phyloP scores from a whole-genome alignment of 2,797 vertebrate genomes.

The Holocentrus rufus region DNA sequence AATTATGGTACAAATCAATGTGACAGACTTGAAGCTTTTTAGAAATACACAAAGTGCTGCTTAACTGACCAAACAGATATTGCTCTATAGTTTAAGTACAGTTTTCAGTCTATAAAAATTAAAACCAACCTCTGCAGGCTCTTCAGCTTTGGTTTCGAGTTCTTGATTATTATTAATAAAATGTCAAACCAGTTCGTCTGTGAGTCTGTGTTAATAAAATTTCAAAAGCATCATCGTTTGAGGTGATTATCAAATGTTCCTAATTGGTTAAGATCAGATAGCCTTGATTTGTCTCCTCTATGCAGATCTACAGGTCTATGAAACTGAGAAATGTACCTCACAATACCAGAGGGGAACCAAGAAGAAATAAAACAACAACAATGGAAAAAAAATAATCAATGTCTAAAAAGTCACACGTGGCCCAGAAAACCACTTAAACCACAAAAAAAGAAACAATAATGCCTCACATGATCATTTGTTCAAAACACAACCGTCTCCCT shows the following conservation, averaged over 20 bases:
- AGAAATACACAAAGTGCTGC: constrained; percentile 99
- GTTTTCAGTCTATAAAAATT: constrained; percentile 87
- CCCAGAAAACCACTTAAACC: constrained; percentile 84
- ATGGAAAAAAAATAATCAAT: constrained; percentile 51
- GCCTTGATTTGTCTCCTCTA: constrained; percentile 82
- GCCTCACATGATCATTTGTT: constrained; percentile 81
- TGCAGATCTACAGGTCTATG: constrained; percentile 65
- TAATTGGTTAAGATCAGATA: constrained; percentile 88
- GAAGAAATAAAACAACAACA: constrained; percentile 51
- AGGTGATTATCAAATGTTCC: constrained; percentile 63
- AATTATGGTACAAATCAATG: constrained; percentile 99
- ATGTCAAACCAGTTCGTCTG: constrained; percentile 62
- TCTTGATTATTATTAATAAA: constrained; percentile 84
- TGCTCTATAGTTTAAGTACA: constrained; percentile 99
- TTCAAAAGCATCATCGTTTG: constrained; percentile 76
- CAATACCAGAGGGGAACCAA: constrained; percentile 72
- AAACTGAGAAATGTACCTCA: constrained; percentile 72
- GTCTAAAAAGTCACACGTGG: constrained; percentile 81
- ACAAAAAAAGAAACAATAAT: constrained; percentile 78
- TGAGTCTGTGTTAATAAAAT: constrained; percentile 65
- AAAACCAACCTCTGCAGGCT: constrained; percentile 95
- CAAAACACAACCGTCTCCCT: constrained; percentile 79
- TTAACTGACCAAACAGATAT: constrained; percentile 99
- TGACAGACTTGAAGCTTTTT: constrained; percentile 98
- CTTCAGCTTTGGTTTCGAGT: constrained; percentile 99